phyloP scores from a whole-genome alignment of 2,113 vertebrate genomes.

The Abramis brama region DNA sequence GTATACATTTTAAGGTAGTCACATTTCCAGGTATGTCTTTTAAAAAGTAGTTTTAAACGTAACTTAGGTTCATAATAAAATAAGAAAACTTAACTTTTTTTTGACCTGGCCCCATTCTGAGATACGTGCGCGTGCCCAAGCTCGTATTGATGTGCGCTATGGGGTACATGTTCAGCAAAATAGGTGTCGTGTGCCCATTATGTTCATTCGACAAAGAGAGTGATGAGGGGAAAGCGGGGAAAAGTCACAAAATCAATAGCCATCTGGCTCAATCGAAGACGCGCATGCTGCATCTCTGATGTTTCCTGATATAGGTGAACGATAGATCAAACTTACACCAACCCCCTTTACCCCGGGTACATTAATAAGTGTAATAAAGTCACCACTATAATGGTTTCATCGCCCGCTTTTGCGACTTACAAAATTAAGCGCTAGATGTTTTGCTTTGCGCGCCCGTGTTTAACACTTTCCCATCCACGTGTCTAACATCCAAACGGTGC shows the following conservation, averaged over 20 bases:
- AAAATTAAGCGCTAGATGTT: not conserved
- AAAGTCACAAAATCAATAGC: slow-evolving; percentile 53
- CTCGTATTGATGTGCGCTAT: not conserved
- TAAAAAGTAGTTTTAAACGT: no score
- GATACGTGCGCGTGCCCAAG: not conserved
- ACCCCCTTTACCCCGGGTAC: not conserved
- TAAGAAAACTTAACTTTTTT: not conserved
- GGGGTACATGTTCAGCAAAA: slow-evolving; percentile 21
- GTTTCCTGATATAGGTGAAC: slow-evolving; percentile 32
- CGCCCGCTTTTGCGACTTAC: not conserved
- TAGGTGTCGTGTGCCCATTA: slow-evolving; percentile 48
- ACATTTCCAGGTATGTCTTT: no score
- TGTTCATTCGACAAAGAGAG: slow-evolving; percentile 33
- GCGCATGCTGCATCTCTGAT: slow-evolving; percentile 35
- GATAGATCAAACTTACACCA: slow-evolving; percentile 32
- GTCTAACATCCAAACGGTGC: slow-evolving; percentile 65
- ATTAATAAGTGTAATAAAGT: slow-evolving; percentile 14
- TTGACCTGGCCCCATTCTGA: not conserved
- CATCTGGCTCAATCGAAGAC: slow-evolving; percentile 57
- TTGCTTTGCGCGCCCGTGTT: not conserved
- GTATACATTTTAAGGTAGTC: no score
- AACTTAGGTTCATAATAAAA: no score
- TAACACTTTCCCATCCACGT: slow-evolving; percentile 56
- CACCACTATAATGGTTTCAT: not conserved
- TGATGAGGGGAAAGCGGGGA: slow-evolving; percentile 40